These are phyloP conservation scores for Ailurus styani DNA, from an alignment of 2,113 vertebrate genomes.

Conservation along the genomic window DNA sequence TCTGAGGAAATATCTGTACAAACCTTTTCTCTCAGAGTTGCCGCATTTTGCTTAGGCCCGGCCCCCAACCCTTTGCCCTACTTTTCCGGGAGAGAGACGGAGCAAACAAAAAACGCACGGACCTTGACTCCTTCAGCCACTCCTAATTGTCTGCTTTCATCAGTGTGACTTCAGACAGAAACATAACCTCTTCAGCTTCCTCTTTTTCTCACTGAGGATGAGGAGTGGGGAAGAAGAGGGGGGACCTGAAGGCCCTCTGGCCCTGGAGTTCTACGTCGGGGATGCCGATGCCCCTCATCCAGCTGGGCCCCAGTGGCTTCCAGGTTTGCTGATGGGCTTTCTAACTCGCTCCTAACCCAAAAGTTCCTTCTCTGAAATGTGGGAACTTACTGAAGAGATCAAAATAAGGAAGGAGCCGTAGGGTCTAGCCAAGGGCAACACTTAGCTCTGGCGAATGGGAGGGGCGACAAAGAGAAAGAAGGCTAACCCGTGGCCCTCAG, in stretches of 20 bases:
- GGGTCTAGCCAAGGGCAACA: not conserved
- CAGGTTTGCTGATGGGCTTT: not conserved
- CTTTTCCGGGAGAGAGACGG: not conserved
- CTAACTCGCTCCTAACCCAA: not conserved
- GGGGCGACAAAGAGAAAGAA: not conserved
- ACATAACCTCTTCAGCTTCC: not conserved
- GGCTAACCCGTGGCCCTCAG: rapidly evolving
- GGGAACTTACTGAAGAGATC: not conserved
- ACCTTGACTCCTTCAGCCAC: not conserved
- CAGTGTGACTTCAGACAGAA: not conserved
- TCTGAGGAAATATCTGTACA: not conserved
- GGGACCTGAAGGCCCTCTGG: not conserved
- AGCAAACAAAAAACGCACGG: not conserved
- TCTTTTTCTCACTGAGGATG: not conserved
- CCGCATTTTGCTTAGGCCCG: not conserved
- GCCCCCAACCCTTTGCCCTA: not conserved
- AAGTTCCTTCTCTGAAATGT: not conserved
- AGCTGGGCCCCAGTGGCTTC: not conserved
- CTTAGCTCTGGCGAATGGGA: not conserved
- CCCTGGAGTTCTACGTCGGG: not conserved
- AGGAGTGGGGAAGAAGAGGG: rapidly evolving
- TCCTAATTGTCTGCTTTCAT: not conserved
- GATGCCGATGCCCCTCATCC: rapidly evolving
- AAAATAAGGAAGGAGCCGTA: not conserved
- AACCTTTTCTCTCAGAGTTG: not conserved